A percentile compares a stretch with the other conserved stretches of the same genome.
These are phyloP conservation scores for Halcyon malimbica DNA, from an alignment of 2,113 vertebrate species.

Conservation along the genomic window DNA sequence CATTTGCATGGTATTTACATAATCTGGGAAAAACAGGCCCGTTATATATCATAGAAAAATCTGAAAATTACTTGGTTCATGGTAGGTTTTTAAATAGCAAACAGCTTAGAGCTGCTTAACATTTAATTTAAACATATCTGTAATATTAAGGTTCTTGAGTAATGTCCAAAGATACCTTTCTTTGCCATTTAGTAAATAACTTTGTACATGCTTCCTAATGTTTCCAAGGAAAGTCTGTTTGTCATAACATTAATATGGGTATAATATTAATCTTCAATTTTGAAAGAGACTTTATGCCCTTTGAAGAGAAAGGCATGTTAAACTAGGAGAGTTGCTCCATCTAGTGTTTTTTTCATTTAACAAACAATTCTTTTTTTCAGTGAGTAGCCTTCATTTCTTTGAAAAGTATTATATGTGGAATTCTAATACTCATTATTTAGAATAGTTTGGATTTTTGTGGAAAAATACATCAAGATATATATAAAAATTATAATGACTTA, in stretches of 20 bases:
- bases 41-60: background rate
- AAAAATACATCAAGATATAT: background rate
- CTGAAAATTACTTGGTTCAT: background rate
- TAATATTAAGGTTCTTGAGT: background rate
- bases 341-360: slow-evolving; percentile 63
- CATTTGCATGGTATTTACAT: background rate
- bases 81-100: background rate
- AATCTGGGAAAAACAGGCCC: background rate
- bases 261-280: background rate
- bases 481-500: background rate
- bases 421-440: background rate
- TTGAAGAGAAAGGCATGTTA: background rate
- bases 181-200: background rate
- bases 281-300: background rate
- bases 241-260: background rate
- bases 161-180: background rate
- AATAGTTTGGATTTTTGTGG: background rate
- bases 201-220: background rate
- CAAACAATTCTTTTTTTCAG: background rate
- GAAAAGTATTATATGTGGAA: background rate
- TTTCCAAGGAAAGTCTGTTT: slow-evolving; percentile 34
- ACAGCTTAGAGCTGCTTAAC: background rate
- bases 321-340: slow-evolving; percentile 62
- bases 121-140: background rate
- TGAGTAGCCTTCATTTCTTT: background rate